A percentile compares a stretch with the other conserved stretches of the same genome.
These are phyloP conservation scores for Diorhabda carinulata DNA, from an alignment of 1,140 invertebrate genomes.

Conservation along the genomic window DNA sequence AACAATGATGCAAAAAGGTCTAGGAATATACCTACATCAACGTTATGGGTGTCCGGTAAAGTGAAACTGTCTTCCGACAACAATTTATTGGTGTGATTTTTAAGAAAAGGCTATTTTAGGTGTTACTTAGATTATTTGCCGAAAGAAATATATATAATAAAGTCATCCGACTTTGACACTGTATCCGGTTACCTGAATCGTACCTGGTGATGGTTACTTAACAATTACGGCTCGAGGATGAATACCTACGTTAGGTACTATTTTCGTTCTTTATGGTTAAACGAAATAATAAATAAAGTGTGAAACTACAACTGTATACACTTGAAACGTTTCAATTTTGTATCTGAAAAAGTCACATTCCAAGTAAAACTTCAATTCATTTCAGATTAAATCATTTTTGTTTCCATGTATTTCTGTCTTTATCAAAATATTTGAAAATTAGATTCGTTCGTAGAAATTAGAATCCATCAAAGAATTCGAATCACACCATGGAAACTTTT, in stretches of 20 bases:
- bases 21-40: neutral
- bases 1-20: neutral
- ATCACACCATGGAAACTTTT: neutral
- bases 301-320: too few species aligned
- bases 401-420: too few species aligned
- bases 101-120: conserved; percentile 7
- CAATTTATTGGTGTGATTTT: conserved; percentile 11
- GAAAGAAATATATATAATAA: conserved; percentile 7
- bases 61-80: neutral
- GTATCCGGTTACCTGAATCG: conserved; percentile 7
- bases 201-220: conserved; percentile 6
- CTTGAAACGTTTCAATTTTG: too few species aligned
- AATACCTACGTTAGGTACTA: neutral
- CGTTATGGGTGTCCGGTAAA: neutral
- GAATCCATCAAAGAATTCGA: too few species aligned
- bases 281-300: too few species aligned
- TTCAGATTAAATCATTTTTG: too few species aligned
- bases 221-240: neutral
- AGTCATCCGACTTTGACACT: conserved; percentile 8
- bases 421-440: too few species aligned
- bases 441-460: too few species aligned
- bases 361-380: too few species aligned
- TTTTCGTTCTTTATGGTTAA: neutral
- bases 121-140: conserved; percentile 7
- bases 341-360: too few species aligned